Conservation (phyloP, 2,113 vertebrate genomes). For the Todiramphus chloris region DNA sequence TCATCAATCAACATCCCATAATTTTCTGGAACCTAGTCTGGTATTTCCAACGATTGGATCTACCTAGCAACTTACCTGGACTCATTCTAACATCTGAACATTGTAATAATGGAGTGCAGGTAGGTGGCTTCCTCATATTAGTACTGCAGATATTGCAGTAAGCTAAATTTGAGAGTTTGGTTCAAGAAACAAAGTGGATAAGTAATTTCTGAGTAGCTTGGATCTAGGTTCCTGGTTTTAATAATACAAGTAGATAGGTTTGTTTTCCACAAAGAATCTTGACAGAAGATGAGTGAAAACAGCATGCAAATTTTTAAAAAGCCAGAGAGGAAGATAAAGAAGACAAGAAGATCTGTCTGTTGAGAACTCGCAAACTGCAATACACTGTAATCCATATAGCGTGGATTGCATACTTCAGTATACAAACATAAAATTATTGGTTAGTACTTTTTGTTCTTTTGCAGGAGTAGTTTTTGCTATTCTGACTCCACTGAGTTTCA, state of each 20-base stretch:
- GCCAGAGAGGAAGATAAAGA: not conserved
- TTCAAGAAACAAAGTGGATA: not conserved
- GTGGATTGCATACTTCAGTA: not conserved
- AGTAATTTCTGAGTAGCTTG: not conserved
- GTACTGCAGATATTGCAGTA: not conserved
- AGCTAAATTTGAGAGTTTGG: not conserved
- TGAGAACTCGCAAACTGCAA: not conserved
- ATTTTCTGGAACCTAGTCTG: conserved; percentile 99
- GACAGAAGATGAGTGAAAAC: not conserved
- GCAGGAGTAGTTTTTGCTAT: not conserved
- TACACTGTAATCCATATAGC: not conserved
- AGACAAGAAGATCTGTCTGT: not conserved
- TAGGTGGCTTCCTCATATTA: not conserved
- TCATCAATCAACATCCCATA: conserved; percentile 98
- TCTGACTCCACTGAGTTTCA: not conserved
- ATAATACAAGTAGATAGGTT: not conserved
- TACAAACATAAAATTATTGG: not conserved
- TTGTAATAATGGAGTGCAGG: conserved; percentile 94
- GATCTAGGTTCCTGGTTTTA: not conserved
- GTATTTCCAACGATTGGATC: conserved; percentile 94
- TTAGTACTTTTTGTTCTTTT: not conserved
- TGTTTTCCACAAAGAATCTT: not conserved
- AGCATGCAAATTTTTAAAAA: not conserved
- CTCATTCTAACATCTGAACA: conserved; percentile 96
- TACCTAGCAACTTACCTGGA: conserved; percentile 92